phyloP scores from a whole-genome alignment of 1,140 invertebrate species.

The Lordiphosa clarofinis region DNA sequence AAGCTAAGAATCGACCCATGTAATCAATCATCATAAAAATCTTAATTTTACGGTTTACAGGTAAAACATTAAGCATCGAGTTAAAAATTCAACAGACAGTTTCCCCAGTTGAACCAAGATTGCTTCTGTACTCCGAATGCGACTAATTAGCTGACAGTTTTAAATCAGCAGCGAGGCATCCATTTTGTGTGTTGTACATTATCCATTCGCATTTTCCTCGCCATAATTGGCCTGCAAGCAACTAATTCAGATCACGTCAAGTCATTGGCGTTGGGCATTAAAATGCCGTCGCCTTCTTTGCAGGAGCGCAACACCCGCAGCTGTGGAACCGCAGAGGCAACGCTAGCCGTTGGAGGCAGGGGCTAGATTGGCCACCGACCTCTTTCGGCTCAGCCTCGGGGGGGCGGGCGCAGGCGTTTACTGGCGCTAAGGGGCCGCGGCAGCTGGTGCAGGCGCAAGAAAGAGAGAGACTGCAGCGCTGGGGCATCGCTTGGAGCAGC shows the following conservation, averaged over 20 bases:
- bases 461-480: conserved; percentile 23
- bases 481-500: conserved; percentile 33
- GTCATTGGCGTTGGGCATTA: conserved; percentile 63
- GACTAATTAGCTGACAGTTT: not conserved
- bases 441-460: conserved; percentile 11
- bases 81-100: too few species aligned
- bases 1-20: too few species aligned
- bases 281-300: conserved; percentile 61
- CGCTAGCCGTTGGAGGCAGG: conserved; percentile 9
- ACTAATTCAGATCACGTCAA: conserved; percentile 78
- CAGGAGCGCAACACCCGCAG: conserved; percentile 36
- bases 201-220: conserved; percentile 26
- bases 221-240: conserved; percentile 68
- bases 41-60: too few species aligned
- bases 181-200: too few species aligned
- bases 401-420: conserved; percentile 48
- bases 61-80: too few species aligned
- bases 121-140: too few species aligned
- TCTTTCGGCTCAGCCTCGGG: conserved; percentile 25
- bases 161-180: conserved; percentile 19
- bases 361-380: conserved; percentile 30
- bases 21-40: too few species aligned
- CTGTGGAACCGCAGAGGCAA: conserved; percentile 38
- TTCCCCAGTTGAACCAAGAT: too few species aligned
- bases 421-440: conserved; percentile 46